phyloP scores from a whole-genome alignment of 2,888 invertebrate genomes.

The Pyrgus malvae region DNA sequence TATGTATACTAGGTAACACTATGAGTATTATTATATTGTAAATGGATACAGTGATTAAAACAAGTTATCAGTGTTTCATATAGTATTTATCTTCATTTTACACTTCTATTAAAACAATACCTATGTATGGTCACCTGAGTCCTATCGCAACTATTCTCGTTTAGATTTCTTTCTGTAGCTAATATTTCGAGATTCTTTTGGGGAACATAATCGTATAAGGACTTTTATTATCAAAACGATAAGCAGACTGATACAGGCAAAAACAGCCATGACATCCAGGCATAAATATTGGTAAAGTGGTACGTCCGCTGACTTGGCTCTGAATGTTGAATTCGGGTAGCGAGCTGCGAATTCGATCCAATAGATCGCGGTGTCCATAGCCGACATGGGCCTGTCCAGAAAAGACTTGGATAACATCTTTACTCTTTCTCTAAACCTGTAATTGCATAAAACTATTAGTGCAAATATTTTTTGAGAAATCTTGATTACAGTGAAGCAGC shows the following conservation, averaged over 20 bases:
- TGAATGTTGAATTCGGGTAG: slow-evolving; percentile 62
- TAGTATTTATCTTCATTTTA: too few relatives aligned
- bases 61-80: too few relatives aligned
- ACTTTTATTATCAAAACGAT: not conserved
- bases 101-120: too few relatives aligned
- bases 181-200: not conserved
- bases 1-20: too few relatives aligned
- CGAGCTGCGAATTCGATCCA: slow-evolving; percentile 81
- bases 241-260: not conserved
- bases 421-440: slow-evolving; percentile 63
- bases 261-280: slow-evolving; percentile 47
- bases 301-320: slow-evolving; percentile 52
- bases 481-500: too few relatives aligned
- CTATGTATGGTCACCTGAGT: too few relatives aligned
- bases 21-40: too few relatives aligned
- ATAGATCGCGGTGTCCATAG: slow-evolving; percentile 78
- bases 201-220: not conserved
- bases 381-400: slow-evolving; percentile 72
- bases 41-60: too few relatives aligned
- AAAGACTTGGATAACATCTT: slow-evolving; percentile 69
- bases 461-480: too few relatives aligned
- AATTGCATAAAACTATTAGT: too few relatives aligned
- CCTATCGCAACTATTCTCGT: too few relatives aligned
- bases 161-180: too few relatives aligned
- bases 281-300: slow-evolving; percentile 65